These are phyloP conservation scores for Pachyuromys duprasi DNA, from an alignment of 2,797 vertebrate species.

Conservation along the genomic window DNA sequence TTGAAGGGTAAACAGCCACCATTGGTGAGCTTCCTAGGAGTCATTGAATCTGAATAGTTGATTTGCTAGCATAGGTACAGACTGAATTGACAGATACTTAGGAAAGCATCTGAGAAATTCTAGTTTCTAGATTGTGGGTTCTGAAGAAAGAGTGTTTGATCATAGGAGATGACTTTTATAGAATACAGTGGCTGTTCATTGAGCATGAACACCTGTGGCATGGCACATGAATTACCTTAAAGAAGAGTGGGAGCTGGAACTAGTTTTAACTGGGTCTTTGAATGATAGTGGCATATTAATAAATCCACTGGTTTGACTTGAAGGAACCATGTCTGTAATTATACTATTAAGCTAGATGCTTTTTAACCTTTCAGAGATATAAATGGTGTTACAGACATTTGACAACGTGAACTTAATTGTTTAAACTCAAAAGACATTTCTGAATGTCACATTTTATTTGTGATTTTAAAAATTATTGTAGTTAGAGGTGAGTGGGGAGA, in stretches of 20 bases:
- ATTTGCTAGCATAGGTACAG: not conserved
- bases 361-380: not conserved
- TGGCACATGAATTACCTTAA: not conserved
- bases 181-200: not conserved
- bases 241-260: slow-evolving; percentile 17
- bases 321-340: not conserved
- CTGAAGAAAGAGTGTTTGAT: not conserved
- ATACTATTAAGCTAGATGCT: not conserved
- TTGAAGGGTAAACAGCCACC: not conserved
- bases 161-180: not conserved
- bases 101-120: slow-evolving; percentile 2
- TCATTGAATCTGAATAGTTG: not conserved
- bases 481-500: not conserved
- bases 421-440: slow-evolving; percentile 49
- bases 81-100: not conserved
- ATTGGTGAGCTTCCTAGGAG: not conserved
- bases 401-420: slow-evolving; percentile 38
- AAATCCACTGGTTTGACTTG: slow-evolving; percentile 27
- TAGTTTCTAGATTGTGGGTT: slow-evolving; percentile 7
- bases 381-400: slow-evolving; percentile 24
- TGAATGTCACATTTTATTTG: slow-evolving; percentile 50
- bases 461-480: not conserved
- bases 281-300: not conserved
- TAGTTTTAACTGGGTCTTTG: not conserved
- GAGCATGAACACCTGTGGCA: not conserved